These are phyloP conservation scores for Nebria brevicollis DNA, from an alignment of 2,888 invertebrate genomes.

Conservation along the genomic window DNA sequence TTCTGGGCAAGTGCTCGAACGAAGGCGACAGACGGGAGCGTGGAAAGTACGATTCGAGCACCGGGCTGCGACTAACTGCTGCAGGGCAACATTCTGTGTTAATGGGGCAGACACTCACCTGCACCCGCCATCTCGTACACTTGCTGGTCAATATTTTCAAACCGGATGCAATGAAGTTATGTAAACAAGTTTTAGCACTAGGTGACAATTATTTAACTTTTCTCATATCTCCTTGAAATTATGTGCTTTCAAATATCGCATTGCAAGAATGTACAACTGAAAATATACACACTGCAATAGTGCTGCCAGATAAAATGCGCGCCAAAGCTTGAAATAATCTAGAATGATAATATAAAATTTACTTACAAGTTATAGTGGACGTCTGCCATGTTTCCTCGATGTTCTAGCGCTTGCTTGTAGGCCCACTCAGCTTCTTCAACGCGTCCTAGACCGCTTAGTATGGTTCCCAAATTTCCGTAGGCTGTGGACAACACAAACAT, in stretches of 20 bases:
- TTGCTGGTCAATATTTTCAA: not conserved
- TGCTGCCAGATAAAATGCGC: not conserved
- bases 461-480: constrained; percentile 96
- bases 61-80: constrained; percentile 11
- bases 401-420: constrained; percentile 88
- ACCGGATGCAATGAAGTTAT: not conserved
- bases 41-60: no score
- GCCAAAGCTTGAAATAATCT: no score
- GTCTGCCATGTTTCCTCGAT: constrained; percentile 97
- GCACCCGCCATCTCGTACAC: not conserved
- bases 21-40: not conserved
- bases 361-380: constrained; percentile 99
- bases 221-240: not conserved
- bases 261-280: not conserved
- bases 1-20: constrained; percentile 31
- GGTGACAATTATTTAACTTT: not conserved
- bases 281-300: not conserved
- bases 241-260: not conserved
- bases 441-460: constrained; percentile 89
- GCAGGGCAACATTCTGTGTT: constrained; percentile 51
- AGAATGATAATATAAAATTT: constrained; percentile 40
- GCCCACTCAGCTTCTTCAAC: constrained; percentile 90
- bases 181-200: not conserved
- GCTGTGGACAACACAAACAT: constrained; percentile 70
- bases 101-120: constrained; percentile 57